Evolutionary conservation across 2,888 invertebrate genomes (phyloP).

Genomic region (Mimas tiliae): DNA sequence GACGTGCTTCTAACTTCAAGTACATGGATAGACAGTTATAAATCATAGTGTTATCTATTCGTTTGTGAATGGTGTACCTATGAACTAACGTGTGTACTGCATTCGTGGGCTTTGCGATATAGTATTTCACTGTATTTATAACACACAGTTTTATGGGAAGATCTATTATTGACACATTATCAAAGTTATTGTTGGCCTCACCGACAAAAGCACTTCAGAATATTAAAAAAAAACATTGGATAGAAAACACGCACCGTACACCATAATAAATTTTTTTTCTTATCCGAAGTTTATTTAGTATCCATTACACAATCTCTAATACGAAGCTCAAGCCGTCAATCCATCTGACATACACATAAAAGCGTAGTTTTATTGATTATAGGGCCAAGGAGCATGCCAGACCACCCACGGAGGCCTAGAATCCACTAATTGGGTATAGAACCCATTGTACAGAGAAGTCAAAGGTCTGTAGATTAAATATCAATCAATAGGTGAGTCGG

Average conservation of each 20-base stretch:
- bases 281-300: conserved; percentile 36
- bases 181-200: not conserved
- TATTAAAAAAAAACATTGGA: not conserved
- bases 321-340: conserved; percentile 50
- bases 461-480: conserved; percentile 65
- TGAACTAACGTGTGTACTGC: not conserved
- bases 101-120: not conserved
- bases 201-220: not conserved
- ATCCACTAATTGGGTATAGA: conserved; percentile 63
- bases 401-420: conserved; percentile 65
- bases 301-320: conserved; percentile 41
- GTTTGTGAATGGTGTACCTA: not conserved
- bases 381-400: conserved; percentile 58
- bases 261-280: conserved; percentile 1
- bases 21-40: not conserved
- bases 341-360: conserved; percentile 53
- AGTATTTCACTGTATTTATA: not conserved
- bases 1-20: not conserved
- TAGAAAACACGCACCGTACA: not conserved
- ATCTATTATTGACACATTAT: too few species aligned
- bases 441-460: conserved; percentile 67
- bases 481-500: conserved; percentile 53
- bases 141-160: not conserved
- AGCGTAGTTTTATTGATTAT: conserved; percentile 61
- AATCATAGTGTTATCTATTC: conserved; percentile 12